These are phyloP conservation scores for Nemopilema nomurai DNA, from an alignment of 30 jellyfish, hydroid and myxozoan species.

Conservation along the genomic window DNA sequence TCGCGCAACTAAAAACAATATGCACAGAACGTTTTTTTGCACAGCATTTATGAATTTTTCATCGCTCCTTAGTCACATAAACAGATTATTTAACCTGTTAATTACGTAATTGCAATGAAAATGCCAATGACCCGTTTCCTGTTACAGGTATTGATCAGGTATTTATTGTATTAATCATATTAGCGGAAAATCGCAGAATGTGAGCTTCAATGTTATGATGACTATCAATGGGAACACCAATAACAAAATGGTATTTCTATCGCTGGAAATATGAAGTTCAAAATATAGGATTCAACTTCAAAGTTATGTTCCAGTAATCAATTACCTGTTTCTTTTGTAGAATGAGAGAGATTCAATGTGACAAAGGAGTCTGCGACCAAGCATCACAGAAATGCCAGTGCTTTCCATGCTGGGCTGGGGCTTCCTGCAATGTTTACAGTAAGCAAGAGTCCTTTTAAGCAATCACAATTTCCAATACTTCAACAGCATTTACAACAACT, in stretches of 20 bases:
- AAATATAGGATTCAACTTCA: not conserved
- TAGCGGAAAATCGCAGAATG: no score
- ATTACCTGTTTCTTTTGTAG: not conserved
- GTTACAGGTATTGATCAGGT: no score
- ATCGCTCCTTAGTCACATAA: no score
- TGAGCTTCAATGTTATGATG: no score
- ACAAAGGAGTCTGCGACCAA: conserved; percentile 45
- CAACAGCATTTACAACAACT: not conserved
- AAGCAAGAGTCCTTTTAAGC: not conserved
- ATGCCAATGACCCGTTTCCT: no score
- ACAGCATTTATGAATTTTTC: no score
- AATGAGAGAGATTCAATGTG: conserved; percentile 34
- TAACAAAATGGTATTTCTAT: no score
- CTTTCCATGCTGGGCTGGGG: conserved; percentile 73
- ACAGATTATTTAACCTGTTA: no score
- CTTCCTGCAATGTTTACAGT: conserved; percentile 56
- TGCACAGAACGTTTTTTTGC: not conserved
- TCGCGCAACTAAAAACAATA: not conserved
- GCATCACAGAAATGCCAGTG: conserved; percentile 33
- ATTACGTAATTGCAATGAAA: no score
- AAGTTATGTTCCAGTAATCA: not conserved
- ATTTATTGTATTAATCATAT: no score
- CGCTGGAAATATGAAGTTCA: not conserved
- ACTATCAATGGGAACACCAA: no score
- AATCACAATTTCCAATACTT: not conserved